Evolutionary conservation across 2,797 vertebrate species (phyloP).

Genomic region (Gambelia wislizenii): DNA sequence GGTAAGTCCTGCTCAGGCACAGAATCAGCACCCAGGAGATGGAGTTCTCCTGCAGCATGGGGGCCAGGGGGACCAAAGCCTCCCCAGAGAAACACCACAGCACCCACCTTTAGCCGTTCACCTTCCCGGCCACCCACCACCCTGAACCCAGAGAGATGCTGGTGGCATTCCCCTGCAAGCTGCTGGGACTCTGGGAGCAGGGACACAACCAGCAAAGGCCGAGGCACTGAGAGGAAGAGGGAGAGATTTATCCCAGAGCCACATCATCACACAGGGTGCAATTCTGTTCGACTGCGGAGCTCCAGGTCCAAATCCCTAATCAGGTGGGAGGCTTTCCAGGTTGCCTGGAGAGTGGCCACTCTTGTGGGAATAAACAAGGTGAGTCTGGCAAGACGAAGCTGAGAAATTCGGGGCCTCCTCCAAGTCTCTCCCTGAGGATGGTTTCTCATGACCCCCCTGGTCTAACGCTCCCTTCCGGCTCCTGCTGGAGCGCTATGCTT

Average conservation of each 20-base stretch:
- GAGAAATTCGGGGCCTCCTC: neutral
- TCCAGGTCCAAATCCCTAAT: too few species aligned
- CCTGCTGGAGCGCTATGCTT: rapidly evolving
- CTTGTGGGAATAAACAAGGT: too few species aligned
- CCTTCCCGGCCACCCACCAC: neutral
- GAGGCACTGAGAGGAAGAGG: conserved; percentile 2
- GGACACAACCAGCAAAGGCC: neutral
- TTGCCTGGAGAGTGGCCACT: too few species aligned
- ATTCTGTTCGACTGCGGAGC: neutral
- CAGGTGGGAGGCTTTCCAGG: neutral
- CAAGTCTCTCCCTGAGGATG: neutral
- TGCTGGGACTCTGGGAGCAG: neutral
- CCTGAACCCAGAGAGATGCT: neutral
- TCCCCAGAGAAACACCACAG: too few species aligned
- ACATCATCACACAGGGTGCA: neutral
- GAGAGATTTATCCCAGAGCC: neutral
- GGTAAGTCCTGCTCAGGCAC: neutral
- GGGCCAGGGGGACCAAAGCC: too few species aligned
- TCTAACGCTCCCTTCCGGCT: too few species aligned
- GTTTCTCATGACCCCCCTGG: too few species aligned
- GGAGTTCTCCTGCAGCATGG: neutral
- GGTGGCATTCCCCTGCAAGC: neutral
- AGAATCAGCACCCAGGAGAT: neutral
- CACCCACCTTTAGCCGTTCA: rapidly evolving
- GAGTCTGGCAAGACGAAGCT: neutral